phyloP scores from a whole-genome alignment of 2,888 invertebrate genomes.

The Synanthedon formicaeformis region DNA sequence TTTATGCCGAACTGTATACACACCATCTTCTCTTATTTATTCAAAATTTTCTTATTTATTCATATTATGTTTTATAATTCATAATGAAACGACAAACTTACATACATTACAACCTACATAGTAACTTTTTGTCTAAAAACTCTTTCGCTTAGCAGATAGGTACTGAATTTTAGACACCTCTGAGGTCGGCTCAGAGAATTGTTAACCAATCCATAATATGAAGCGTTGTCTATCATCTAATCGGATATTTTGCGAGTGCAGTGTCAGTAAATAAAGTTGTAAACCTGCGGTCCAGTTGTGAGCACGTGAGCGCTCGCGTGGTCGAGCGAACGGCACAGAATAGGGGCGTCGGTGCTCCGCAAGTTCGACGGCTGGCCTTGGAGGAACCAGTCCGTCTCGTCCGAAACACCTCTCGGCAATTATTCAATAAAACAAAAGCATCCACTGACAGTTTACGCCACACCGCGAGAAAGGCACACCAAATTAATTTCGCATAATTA shows the following conservation, averaged over 20 bases:
- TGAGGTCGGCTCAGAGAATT: no score
- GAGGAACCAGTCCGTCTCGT: conserved; percentile 61
- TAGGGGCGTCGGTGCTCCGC: conserved; percentile 40
- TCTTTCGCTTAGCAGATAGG: no score
- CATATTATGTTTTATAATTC: no score
- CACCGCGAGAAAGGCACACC: conserved; percentile 41
- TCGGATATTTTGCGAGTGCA: not conserved
- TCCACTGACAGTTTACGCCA: conserved; percentile 54
- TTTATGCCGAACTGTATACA: no score
- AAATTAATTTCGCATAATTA: conserved; percentile 45
- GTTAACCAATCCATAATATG: no score
- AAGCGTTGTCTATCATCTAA: not conserved
- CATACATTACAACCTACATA: no score
- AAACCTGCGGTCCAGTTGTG: no score
- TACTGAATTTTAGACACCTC: no score
- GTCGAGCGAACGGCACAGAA: conserved; percentile 15
- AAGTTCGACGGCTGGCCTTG: conserved; percentile 70
- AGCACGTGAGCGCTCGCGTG: not conserved
- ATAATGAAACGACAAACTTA: no score
- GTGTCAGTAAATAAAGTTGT: not conserved
- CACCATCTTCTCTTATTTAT: no score
- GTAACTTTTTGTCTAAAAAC: no score
- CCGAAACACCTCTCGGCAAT: conserved; percentile 68
- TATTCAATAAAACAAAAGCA: conserved; percentile 70
- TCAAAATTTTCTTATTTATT: no score